Base-by-base conservation (phyloP, 2,888 invertebrate species). In the Calliopum simillimum region DNA sequence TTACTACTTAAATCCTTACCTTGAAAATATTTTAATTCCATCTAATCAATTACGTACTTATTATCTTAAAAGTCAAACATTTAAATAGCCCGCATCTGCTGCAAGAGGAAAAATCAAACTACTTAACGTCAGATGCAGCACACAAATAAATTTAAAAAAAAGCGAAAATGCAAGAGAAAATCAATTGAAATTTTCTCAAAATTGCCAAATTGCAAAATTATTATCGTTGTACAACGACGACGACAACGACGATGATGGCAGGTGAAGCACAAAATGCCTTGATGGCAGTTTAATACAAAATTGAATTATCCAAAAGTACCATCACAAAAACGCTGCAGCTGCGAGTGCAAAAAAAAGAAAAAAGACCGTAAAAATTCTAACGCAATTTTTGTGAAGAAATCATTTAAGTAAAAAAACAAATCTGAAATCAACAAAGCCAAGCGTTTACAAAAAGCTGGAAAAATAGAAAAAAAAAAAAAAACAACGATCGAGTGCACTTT, bases 51-150 rank as follows among this genome's bases (percentile, higher is more conserved):
- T 53, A 21, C 14, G 23, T 33, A n/a, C n/a, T n/a, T n/a, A 53
- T 8, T 53, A 23, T 21, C 53, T 23, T 53, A 53, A 53, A 53
- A 23, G 53, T 23, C 13, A 53, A 21, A 53, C 53, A 53, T 53
- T 53, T 53, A 53, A 53, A 23, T 53, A 53, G 23, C 53, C 53
- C 53, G 53, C 53, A 53, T 21, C 53, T 53, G 53, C 53, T 23
- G 53, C 21, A 4, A 11, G 51, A 3, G 13, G 4, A 53, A 53
- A 19, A 53, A 53, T 53, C 12, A 23, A 53, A 53, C 23, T 23
- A 53, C 53, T 53, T 53, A 14, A 23, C 23, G 53, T 53, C 53
- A 53, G 19, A 53, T 53, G 53, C 53, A 53, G 21, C 23, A 53
- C 53, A 23, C 53, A 53, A 53, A 53, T 21, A 14, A 53, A 23